Percentiles rank a stretch among this genome's conserved stretches.
Evolutionary conservation across 1,140 invertebrate genomes (phyloP).

Genomic region (Zaprionus davidi): DNA sequence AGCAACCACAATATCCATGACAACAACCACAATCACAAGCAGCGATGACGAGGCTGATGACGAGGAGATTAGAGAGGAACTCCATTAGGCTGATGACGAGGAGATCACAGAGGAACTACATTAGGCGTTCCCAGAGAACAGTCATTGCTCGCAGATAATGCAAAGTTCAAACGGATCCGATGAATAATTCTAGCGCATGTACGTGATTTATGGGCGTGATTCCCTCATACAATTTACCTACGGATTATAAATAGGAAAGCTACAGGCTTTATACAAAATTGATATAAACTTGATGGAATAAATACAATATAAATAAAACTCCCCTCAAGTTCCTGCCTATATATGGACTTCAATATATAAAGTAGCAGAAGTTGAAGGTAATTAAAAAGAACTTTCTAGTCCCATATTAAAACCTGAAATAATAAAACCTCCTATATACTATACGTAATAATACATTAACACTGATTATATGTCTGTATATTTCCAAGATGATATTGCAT

Average conservation of each 20-base stretch:
- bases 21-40: conserved; percentile 49
- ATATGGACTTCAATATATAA: not conserved
- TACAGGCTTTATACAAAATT: not conserved
- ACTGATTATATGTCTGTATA: not conserved
- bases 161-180: conserved; percentile 13
- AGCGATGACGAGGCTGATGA: conserved; percentile 77
- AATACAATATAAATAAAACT: not conserved
- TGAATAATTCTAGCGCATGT: conserved; percentile 10
- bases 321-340: not conserved
- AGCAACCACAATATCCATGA: conserved; percentile 45
- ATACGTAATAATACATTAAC: not conserved
- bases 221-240: conserved; percentile 4
- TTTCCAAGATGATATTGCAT: not conserved
- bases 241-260: not conserved
- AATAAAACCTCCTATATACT: not conserved
- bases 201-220: conserved; percentile 5
- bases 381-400: not conserved
- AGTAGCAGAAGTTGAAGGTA: not conserved
- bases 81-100: conserved; percentile 67
- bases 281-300: not conserved
- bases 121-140: conserved; percentile 25
- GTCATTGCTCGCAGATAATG: not conserved
- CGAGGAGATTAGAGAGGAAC: conserved; percentile 76
- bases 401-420: not conserved
- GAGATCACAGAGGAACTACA: conserved; percentile 81